phyloP scores from a whole-genome alignment of 2,113 vertebrate species.

The Gasterosteus aculeatus region DNA sequence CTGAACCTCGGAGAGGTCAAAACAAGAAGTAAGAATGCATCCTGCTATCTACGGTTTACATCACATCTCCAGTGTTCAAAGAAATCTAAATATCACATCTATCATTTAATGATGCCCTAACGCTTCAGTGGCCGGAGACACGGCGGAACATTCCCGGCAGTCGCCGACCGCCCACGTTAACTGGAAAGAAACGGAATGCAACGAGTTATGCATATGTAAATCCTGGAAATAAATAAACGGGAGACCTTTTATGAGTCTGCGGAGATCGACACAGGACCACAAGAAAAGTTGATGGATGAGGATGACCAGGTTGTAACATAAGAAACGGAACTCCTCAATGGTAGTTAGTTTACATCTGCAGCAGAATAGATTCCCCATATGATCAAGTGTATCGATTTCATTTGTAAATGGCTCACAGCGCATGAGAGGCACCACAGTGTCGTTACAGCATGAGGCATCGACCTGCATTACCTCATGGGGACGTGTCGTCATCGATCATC shows the following conservation, averaged over 20 bases:
- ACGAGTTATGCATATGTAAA: conserved; percentile 14
- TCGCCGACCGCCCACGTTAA: conserved; percentile 25
- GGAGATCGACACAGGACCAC: neutral
- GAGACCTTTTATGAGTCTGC: neutral
- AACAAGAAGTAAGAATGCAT: conserved; percentile 15
- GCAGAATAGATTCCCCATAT: neutral
- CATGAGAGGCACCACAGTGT: neutral
- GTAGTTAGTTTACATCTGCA: neutral
- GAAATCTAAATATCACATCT: conserved; percentile 46
- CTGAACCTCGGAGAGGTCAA: conserved; percentile 44
- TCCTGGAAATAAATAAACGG: too few species aligned
- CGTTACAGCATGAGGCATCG: neutral
- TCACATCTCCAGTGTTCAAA: conserved; percentile 27
- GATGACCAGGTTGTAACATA: neutral
- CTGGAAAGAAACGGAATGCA: neutral
- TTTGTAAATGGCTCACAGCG: conserved; percentile 9
- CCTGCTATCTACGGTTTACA: conserved; percentile 39
- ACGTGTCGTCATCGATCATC: neutral
- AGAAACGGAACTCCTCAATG: neutral
- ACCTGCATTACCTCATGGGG: conserved; percentile 4
- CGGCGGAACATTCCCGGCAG: conserved; percentile 42
- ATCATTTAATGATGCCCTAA: conserved; percentile 55
- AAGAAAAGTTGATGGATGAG: neutral
- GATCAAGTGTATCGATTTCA: neutral
- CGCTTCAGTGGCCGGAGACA: conserved; percentile 48